A percentile compares a stretch with the other conserved stretches of the same genome.
These are phyloP conservation scores for Clistopyga incitator DNA, from an alignment of 2,888 invertebrate species.

Conservation along the genomic window DNA sequence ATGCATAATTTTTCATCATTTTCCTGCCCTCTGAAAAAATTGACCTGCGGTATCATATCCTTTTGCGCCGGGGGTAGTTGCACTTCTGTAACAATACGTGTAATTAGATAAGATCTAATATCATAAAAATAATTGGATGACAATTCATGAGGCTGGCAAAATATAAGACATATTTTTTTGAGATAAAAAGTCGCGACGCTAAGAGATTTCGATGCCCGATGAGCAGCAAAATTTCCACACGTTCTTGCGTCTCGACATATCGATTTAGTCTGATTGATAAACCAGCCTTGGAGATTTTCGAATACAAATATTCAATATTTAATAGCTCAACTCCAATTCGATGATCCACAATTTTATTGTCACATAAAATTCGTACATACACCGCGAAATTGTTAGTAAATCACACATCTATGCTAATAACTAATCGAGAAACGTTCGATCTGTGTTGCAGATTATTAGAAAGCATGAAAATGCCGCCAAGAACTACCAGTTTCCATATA, in stretches of 20 bases:
- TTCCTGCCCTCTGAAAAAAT: background rate
- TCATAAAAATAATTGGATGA: background rate
- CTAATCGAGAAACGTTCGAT: conserved; percentile 11
- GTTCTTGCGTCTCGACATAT: background rate
- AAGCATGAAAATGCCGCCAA: conserved; percentile 92
- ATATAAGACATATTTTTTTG: background rate
- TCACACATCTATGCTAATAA: background rate
- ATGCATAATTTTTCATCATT: background rate
- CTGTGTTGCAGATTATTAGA: conserved; percentile 90
- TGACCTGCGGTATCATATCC: background rate
- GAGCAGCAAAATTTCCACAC: background rate
- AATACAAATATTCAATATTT: background rate
- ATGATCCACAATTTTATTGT: background rate
- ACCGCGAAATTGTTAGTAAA: background rate
- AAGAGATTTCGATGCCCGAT: conserved; percentile 63
- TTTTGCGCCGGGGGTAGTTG: background rate
- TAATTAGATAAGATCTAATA: background rate
- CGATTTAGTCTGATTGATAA: background rate
- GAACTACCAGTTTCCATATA: conserved; percentile 95
- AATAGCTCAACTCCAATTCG: background rate
- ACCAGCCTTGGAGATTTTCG: background rate
- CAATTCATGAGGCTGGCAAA: background rate
- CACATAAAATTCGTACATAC: background rate
- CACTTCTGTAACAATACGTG: background rate
- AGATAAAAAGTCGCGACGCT: background rate